A percentile compares a stretch with the other conserved stretches of the same genome.
Evolutionary conservation across 2,113 vertebrate species (phyloP).

Genomic region (Lagopus muta): DNA sequence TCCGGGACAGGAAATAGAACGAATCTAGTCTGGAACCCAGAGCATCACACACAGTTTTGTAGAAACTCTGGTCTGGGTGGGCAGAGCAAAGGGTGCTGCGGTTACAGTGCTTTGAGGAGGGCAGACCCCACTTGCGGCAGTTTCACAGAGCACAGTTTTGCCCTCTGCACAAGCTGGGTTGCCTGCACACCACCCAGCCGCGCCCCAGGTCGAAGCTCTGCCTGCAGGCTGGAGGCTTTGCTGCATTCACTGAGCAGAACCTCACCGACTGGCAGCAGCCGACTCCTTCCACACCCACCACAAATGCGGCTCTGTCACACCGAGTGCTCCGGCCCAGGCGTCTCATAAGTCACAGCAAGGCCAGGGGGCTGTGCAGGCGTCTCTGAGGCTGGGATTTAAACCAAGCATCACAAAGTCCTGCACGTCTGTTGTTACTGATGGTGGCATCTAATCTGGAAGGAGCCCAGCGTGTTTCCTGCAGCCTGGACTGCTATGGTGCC

Average conservation of each 20-base stretch:
- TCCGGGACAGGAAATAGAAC: neutral
- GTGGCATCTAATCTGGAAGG: slow-evolving; percentile 62
- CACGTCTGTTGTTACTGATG: slow-evolving; percentile 19
- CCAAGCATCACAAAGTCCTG: slow-evolving; percentile 45
- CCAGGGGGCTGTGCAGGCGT: neutral
- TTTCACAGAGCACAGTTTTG: neutral
- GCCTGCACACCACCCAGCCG: neutral
- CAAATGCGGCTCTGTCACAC: neutral
- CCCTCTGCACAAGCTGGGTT: neutral
- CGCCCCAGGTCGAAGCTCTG: neutral
- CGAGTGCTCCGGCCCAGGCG: neutral
- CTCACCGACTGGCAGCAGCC: neutral
- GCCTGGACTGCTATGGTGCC: neutral
- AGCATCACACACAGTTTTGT: neutral
- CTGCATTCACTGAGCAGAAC: neutral
- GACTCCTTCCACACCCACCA: neutral
- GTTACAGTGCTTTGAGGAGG: neutral
- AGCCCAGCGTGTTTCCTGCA: neutral
- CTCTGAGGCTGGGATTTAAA: slow-evolving; percentile 49
- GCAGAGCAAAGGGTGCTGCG: neutral
- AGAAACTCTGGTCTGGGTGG: neutral
- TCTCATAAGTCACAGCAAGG: neutral
- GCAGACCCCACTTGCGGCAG: rapidly evolving
- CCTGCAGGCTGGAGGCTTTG: neutral
- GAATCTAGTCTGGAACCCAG: neutral